A percentile compares a stretch with the other conserved stretches of the same genome.
phyloP scores from a whole-genome alignment of 2,113 vertebrate species.

The Phycodurus eques region DNA sequence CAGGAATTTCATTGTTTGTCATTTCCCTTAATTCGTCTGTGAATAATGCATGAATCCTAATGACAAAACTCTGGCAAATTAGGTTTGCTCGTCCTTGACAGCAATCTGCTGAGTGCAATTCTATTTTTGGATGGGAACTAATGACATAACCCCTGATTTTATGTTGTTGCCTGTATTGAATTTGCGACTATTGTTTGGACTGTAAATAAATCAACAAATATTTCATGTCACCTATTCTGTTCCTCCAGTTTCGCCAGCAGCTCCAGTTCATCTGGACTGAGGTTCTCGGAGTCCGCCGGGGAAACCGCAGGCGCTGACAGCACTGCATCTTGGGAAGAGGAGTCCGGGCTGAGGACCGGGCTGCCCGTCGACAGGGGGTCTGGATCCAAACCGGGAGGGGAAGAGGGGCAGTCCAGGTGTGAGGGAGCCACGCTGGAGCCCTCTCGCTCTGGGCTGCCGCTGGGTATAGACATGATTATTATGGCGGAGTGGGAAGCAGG shows the following conservation, averaged over 20 bases:
- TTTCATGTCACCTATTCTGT: slow-evolving; percentile 83
- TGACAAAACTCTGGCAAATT: background rate
- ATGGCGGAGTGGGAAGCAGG: slow-evolving; percentile 14
- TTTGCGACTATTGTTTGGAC: background rate
- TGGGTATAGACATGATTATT: slow-evolving; percentile 67
- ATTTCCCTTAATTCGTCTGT: background rate
- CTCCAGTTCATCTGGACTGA: slow-evolving; percentile 93
- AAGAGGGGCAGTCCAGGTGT: slow-evolving; percentile 70
- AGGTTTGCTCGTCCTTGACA: background rate
- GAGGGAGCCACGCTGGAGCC: slow-evolving; percentile 39
- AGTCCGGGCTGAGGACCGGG: slow-evolving; percentile 88
- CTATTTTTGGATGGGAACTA: background rate
- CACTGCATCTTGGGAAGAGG: slow-evolving; percentile 83
- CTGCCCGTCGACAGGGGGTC: slow-evolving; percentile 78
- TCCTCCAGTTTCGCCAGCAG: slow-evolving; percentile 95
- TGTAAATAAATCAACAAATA: background rate
- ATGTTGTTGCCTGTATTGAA: background rate
- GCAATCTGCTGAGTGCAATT: background rate
- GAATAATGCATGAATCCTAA: background rate
- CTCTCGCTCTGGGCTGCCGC: slow-evolving; percentile 72
- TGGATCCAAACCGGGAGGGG: slow-evolving; percentile 62
- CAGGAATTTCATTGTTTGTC: background rate
- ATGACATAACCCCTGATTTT: background rate
- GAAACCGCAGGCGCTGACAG: slow-evolving; percentile 79
- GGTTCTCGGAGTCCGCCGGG: slow-evolving; percentile 88